Evolutionary conservation across 2,888 invertebrate genomes (phyloP).

Genomic region (Herminia tarsipennalis): DNA sequence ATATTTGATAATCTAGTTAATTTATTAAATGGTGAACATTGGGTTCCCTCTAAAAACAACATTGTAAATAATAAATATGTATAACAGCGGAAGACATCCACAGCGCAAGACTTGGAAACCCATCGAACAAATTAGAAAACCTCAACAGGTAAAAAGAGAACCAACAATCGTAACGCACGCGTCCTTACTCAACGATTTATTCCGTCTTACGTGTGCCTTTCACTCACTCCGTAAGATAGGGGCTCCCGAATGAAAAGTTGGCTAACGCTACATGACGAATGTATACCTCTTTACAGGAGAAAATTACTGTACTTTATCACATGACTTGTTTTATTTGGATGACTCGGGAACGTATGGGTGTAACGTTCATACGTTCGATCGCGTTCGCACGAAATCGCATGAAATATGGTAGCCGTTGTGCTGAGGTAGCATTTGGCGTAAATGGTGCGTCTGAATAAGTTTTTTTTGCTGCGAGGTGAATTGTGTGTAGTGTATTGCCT

Average conservation of each 20-base stretch:
- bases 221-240: slow-evolving; percentile 41
- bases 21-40: too few species aligned
- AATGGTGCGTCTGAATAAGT: slow-evolving; percentile 42
- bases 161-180: slow-evolving; percentile 3
- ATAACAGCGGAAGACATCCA: too few species aligned
- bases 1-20: too few species aligned
- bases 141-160: slow-evolving; percentile 13
- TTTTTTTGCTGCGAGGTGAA: slow-evolving; percentile 38
- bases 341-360: slow-evolving; percentile 53
- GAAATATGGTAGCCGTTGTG: slow-evolving; percentile 42
- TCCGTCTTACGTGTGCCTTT: slow-evolving; percentile 38
- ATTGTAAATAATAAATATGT: too few species aligned
- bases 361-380: slow-evolving; percentile 35
- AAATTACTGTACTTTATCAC: slow-evolving; percentile 66
- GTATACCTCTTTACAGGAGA: slow-evolving; percentile 54
- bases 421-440: slow-evolving; percentile 49
- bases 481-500: slow-evolving; percentile 36
- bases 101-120: too few species aligned
- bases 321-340: slow-evolving; percentile 59
- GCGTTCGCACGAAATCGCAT: slow-evolving; percentile 41
- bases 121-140: slow-evolving; percentile 1
- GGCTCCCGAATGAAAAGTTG: slow-evolving; percentile 63
- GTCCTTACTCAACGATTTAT: slow-evolving; percentile 28
- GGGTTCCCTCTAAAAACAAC: too few species aligned
- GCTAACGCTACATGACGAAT: slow-evolving; percentile 59